These are phyloP conservation scores for Aquatica leii DNA, from an alignment of 2,888 invertebrate genomes.

Conservation along the genomic window DNA sequence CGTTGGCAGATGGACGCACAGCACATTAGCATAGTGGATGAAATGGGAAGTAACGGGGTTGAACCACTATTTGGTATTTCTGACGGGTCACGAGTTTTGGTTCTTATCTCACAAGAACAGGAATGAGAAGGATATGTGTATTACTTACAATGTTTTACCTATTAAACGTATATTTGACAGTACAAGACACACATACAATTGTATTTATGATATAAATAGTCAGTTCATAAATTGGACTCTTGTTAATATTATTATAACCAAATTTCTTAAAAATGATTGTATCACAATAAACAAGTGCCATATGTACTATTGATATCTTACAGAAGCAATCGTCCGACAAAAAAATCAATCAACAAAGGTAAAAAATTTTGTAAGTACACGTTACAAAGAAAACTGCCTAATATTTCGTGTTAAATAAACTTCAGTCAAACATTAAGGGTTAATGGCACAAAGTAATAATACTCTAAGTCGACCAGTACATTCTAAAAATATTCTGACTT, in stretches of 20 bases:
- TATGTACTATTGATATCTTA: conserved; percentile 40
- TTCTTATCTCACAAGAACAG: no score
- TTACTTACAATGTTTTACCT: no score
- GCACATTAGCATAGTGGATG: no score
- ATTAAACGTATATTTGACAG: conserved; percentile 50
- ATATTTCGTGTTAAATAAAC: conserved; percentile 26
- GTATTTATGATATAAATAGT: conserved; percentile 52
- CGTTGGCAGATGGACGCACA: no score
- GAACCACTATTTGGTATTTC: no score
- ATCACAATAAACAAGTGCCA: conserved; percentile 57
- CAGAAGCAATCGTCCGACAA: conserved; percentile 30
- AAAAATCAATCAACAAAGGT: conserved; percentile 23
- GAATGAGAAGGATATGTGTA: no score
- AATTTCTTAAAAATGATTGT: conserved; percentile 51
- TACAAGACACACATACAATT: conserved; percentile 50
- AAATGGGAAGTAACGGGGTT: no score
- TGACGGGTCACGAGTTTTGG: no score
- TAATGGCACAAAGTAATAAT: conserved; percentile 52
- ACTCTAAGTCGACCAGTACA: conserved; percentile 44
- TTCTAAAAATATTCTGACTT: conserved; percentile 48
- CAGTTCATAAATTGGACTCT: conserved; percentile 54
- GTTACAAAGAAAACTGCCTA: conserved; percentile 15
- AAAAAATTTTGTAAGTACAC: conserved; percentile 22
- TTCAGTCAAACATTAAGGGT: conserved; percentile 35
- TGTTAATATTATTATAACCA: conserved; percentile 35